Conservation (phyloP, 37 sponge, comb jelly and placozoan genomes). For the Hexactinellida sp. region DNA sequence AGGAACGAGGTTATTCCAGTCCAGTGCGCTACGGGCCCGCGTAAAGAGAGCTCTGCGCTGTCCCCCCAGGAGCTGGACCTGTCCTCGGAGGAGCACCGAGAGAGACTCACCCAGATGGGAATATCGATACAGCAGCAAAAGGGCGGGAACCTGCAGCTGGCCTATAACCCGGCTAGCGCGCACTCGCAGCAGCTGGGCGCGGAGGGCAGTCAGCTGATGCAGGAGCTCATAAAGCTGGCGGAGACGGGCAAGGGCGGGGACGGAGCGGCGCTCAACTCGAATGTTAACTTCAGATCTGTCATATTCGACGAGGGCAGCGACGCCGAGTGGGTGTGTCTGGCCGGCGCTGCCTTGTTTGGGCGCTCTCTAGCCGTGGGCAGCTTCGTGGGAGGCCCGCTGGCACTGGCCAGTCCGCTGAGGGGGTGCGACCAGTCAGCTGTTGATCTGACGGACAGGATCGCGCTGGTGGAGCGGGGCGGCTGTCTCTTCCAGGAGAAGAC, state of each 20-base stretch:
- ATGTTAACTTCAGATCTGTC: slow-evolving; percentile 19
- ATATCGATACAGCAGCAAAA: slow-evolving; percentile 24
- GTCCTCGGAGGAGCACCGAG: slow-evolving; percentile 29
- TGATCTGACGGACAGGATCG: slow-evolving; percentile 35
- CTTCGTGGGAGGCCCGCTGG: slow-evolving; percentile 10
- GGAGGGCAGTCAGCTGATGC: slow-evolving; percentile 50
- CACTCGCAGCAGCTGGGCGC: slow-evolving; percentile 34
- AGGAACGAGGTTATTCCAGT: background rate
- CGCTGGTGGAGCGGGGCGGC: slow-evolving; percentile 48
- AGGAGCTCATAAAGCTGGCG: slow-evolving; percentile 38
- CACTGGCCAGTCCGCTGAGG: background rate
- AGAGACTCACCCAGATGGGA: slow-evolving; percentile 31
- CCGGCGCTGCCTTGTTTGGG: slow-evolving; percentile 51
- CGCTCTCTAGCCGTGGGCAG: slow-evolving; percentile 22
- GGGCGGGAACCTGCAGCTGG: slow-evolving; percentile 33
- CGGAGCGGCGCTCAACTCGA: background rate
- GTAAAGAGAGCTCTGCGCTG: background rate
- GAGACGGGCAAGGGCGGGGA: slow-evolving; percentile 14
- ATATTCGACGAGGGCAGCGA: background rate
- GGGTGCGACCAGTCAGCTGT: slow-evolving; percentile 23
- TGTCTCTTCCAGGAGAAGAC: slow-evolving; percentile 82
- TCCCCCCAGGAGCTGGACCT: slow-evolving; percentile 26
- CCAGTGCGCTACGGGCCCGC: too few species aligned
- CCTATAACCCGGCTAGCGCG: slow-evolving; percentile 29
- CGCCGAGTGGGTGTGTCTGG: background rate